Base-by-base conservation (phyloP, 2,113 vertebrate genomes). In the Elachura formosa region DNA sequence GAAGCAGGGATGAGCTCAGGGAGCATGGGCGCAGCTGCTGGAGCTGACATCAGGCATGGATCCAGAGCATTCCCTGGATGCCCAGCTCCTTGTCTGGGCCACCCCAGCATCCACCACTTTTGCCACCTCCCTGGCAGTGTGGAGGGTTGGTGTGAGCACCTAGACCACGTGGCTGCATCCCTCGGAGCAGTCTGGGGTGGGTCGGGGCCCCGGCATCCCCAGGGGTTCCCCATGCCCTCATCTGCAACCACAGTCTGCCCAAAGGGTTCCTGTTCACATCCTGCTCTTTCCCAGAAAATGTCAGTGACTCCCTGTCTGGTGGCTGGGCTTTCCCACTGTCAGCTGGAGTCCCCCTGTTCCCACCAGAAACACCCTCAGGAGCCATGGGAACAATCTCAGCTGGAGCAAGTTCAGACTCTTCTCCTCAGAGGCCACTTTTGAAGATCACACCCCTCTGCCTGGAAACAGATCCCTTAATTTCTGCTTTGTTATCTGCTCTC, bases 201-300 rank as follows among this genome's bases (percentile, higher is more conserved):
- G n/a, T 12, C 64, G 81, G 40, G 28, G 28, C 56, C 45, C 51
- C 0, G 0, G 20, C 20, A 55, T 11, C 14, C 21, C 61, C 56
- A 9, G 43, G n/a, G 31, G 19, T 26, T 82, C 17, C 20, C 84
- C 4, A 1, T 10, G 6, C 33, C 41, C 76, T 26, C 7, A 87
- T 25, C 12, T 67, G 16, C 7, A 24, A 40, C 22, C 54, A 9
- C 0, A 1, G n/a, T 16, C 33, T 80, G 63, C 66, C 43, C 0
- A 0, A 61, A 46, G 38, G 9, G 9, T 63, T 89, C 66, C 56
- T 0, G 0, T 21, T 26, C 4, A 2, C 1, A 1, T 38, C 59
- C 49, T 1, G 2, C 23, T 49, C 67, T 86, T 89, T 15, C 43
- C 34, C 11, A 9, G 56, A 40, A 92, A 55, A 23, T 26, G 36